phyloP scores from a whole-genome alignment of 2,888 invertebrate genomes.

The Eledone cirrhosa region DNA sequence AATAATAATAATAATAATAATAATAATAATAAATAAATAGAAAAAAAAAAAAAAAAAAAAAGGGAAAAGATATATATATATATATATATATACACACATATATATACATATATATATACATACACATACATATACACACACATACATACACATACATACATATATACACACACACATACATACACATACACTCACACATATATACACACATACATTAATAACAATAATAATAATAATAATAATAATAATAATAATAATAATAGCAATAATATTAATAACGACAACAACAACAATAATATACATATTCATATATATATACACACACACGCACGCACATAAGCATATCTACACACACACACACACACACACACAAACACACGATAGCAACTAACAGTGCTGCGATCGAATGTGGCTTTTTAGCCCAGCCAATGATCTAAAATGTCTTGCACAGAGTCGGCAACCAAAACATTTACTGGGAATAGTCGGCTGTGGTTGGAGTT shows the following conservation, averaged over 20 bases:
- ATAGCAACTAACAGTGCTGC: no score
- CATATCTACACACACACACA: neutral
- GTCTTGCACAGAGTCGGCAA: no score
- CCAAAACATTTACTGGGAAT: no score
- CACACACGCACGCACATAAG: neutral
- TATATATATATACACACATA: conserved; percentile 4
- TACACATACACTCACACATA: conserved; percentile 23
- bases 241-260: neutral
- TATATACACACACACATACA: conserved; percentile 25
- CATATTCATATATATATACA: neutral
- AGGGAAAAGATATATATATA: no score
- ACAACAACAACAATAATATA: no score
- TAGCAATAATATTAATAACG: neutral
- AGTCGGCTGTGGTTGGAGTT: no score
- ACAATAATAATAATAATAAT: neutral
- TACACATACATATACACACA: neutral
- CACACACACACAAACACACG: neutral
- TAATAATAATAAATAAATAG: no score
- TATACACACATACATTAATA: conserved; percentile 21
- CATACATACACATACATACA: no score
- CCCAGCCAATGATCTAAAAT: no score
- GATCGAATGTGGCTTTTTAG: no score
- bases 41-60: no score
- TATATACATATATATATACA: conserved; percentile 8
- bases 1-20: no score